These are phyloP conservation scores for Pterostichus niger DNA, from an alignment of 2,888 invertebrate species.

Conservation along the genomic window DNA sequence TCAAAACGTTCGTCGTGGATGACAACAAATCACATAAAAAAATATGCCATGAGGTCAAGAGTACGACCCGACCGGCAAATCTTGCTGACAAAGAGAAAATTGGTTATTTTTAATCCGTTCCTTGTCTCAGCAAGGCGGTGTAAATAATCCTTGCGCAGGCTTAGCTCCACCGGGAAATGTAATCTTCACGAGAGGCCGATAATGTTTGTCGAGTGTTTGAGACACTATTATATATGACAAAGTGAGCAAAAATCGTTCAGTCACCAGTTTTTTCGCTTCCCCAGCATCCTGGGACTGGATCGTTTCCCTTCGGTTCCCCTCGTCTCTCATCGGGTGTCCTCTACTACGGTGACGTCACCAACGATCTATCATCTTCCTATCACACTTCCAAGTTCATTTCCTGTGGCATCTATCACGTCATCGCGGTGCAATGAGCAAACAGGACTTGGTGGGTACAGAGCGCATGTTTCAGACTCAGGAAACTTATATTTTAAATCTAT, in stretches of 20 bases:
- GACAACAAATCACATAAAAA: not conserved
- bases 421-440: constrained; percentile 8
- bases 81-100: constrained; percentile 55
- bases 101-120: constrained; percentile 60
- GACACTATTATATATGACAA: constrained; percentile 66
- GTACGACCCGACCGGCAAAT: not conserved
- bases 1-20: no score
- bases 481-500: constrained; percentile 14
- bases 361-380: constrained; percentile 64
- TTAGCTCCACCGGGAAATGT: constrained; percentile 47
- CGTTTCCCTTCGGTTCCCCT: constrained; percentile 27
- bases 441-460: not conserved
- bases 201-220: constrained; percentile 66
- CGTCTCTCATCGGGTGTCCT: constrained; percentile 24
- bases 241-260: constrained; percentile 65
- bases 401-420: constrained; percentile 60
- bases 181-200: constrained; percentile 60
- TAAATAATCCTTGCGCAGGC: constrained; percentile 52
- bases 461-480: not conserved
- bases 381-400: constrained; percentile 63
- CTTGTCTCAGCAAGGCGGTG: constrained; percentile 40
- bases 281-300: constrained; percentile 40
- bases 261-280: constrained; percentile 62
- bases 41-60: constrained; percentile 24
- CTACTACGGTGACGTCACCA: constrained; percentile 50